These are phyloP conservation scores for Lepus townsendii DNA, from an alignment of 2,797 vertebrate species.

Conservation along the genomic window DNA sequence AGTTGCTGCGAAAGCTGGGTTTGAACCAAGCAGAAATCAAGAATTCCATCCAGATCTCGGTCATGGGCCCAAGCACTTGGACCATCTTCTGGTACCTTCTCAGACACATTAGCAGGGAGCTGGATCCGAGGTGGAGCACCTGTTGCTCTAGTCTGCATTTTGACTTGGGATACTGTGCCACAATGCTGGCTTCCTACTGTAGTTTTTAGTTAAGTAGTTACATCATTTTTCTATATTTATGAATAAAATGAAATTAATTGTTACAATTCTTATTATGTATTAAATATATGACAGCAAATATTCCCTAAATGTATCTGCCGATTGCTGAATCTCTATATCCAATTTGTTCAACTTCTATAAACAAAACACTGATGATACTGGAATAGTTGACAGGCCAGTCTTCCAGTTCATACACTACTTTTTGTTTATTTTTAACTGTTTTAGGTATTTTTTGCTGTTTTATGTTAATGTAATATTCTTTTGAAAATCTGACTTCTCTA, in stretches of 20 bases:
- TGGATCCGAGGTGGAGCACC: too few relatives aligned
- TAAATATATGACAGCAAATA: neutral
- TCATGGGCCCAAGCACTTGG: too few relatives aligned
- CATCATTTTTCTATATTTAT: neutral
- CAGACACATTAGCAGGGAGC: too few relatives aligned
- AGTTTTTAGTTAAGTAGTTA: too few relatives aligned
- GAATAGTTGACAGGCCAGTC: neutral
- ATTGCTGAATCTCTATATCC: neutral
- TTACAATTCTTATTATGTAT: neutral
- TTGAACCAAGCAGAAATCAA: too few relatives aligned
- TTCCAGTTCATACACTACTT: neutral
- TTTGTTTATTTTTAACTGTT: neutral
- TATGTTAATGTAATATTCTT: too few relatives aligned
- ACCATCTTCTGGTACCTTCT: too few relatives aligned
- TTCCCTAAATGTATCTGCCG: neutral
- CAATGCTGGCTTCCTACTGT: too few relatives aligned
- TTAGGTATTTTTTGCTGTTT: neutral
- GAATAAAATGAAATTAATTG: conserved; percentile 20
- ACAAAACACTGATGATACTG: neutral
- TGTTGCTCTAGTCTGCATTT: too few relatives aligned
- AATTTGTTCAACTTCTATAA: neutral
- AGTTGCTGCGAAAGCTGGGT: too few relatives aligned
- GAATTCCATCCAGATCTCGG: too few relatives aligned
- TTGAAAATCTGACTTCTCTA: neutral
- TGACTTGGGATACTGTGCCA: too few relatives aligned